These are phyloP conservation scores for Gallinago undulata DNA, from an alignment of 2,113 vertebrate species.

Conservation along the genomic window DNA sequence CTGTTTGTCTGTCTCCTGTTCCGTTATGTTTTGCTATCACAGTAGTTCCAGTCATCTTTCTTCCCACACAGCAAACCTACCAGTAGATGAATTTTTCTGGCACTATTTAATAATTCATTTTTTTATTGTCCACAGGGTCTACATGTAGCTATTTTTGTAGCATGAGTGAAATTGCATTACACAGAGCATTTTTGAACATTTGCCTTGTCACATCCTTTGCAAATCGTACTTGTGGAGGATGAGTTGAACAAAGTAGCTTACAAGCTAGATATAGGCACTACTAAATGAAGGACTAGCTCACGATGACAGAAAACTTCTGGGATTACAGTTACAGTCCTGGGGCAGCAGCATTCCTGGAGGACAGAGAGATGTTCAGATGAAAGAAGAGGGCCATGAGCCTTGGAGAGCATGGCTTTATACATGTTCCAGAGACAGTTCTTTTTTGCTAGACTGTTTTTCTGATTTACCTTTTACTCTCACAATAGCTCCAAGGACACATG, in stretches of 20 bases:
- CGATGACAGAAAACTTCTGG: background rate
- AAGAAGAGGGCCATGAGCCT: background rate
- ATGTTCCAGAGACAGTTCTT: background rate
- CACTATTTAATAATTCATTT: background rate
- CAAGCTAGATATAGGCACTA: background rate
- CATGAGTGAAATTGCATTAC: background rate
- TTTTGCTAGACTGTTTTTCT: background rate
- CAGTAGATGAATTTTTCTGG: background rate
- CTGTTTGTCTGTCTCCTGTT: background rate
- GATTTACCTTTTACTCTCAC: background rate
- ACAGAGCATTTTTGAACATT: background rate
- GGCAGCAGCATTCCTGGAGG: background rate
- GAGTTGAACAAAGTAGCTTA: background rate
- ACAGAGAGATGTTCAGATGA: background rate
- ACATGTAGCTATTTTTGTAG: background rate
- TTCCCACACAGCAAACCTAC: background rate
- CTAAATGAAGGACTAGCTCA: background rate
- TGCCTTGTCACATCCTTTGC: background rate
- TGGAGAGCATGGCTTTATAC: background rate
- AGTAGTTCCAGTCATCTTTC: background rate
- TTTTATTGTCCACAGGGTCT: background rate
- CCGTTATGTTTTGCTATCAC: background rate
- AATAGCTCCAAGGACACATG: background rate
- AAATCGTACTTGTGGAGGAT: background rate
- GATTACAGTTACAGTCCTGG: background rate